Conservation (phyloP, 1,140 invertebrate species). For the Harpegnathos saltator region DNA sequence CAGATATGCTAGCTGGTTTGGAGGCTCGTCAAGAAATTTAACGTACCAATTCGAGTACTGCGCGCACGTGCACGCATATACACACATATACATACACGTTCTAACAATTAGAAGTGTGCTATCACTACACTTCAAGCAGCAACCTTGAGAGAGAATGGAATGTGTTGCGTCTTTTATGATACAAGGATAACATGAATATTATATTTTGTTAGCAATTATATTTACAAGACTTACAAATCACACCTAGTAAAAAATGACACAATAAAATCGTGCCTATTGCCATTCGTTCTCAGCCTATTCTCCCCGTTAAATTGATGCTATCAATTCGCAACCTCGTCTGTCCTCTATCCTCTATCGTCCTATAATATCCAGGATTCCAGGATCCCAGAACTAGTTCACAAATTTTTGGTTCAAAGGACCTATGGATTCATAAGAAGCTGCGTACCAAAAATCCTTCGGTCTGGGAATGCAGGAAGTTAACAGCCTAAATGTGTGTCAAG, state of each 20-base stretch:
- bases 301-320: slow-evolving; percentile 10
- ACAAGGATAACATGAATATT: slow-evolving; percentile 81
- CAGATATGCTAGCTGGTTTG: not conserved
- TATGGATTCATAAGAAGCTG: slow-evolving; percentile 28
- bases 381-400: slow-evolving; percentile 52
- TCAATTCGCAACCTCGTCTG: not conserved
- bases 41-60: slow-evolving; percentile 32
- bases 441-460: slow-evolving; percentile 5
- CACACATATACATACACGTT: slow-evolving; percentile 74
- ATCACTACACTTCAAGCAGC: slow-evolving; percentile 73
- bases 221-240: slow-evolving; percentile 85
- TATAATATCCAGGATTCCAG: slow-evolving; percentile 14
- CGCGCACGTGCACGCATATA: slow-evolving; percentile 67
- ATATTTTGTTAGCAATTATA: slow-evolving; percentile 82
- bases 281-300: slow-evolving; percentile 69
- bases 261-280: slow-evolving; percentile 75
- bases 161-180: slow-evolving; percentile 84
- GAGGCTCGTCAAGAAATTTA: not conserved
- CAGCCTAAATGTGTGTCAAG: slow-evolving; percentile 9
- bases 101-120: slow-evolving; percentile 75
- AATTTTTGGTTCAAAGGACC: slow-evolving; percentile 34
- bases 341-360: not conserved
- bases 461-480: slow-evolving; percentile 4
- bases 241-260: slow-evolving; percentile 79
- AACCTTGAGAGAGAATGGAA: slow-evolving; percentile 80